Evolutionary conservation across 2,888 invertebrate species (phyloP), one percentile per base, ranked within the genome.

Genomic region (Volucella bombylans): DNA sequence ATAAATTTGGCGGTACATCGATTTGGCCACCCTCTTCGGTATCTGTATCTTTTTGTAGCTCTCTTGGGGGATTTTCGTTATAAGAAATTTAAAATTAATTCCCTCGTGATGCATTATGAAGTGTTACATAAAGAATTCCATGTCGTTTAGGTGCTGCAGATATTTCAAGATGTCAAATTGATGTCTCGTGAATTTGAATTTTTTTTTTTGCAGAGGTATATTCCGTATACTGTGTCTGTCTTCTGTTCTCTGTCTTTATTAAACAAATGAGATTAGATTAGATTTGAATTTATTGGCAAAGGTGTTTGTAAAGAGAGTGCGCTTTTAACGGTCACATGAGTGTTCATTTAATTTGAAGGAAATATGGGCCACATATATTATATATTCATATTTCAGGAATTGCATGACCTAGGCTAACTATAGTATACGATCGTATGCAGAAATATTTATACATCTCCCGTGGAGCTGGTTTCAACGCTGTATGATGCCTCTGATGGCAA

Each of bases 111-210:
- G 49, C 67, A 67, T 73, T 67, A 59, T 45, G 62, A 82, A 57
- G 6, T 69, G 72, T 73, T 82, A 73, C 59, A 50, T 82, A 78
- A 81, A 57, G 18, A 68, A 76, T 80, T 55, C 45, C 41, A 52
- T 38, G 23, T 64, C 55, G 43, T 65, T 47, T 55, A 68, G 47
- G 11, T 18, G 47, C 47, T 61, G 18, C 14, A 62, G 52, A 73
- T 55, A 73, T 62, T 68, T 80, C 47, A 67, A 55, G 49, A 68
- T 23, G 31, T 47, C 62, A 43, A 11, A 61, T 62, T 74, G 68
- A 74, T 55, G 68, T 69, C 67, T 81, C 43, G 23, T 64, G 62
- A 65, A 68, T 62, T 73, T 62, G 65, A 62, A 47, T 38, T 39
- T 45, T 50, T 50, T 77, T 54, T 50, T 50, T 77, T 54, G 50